Evolutionary conservation across 2,113 vertebrate species (phyloP), one percentile per base, ranked within the genome.

Genomic region (Tringa solitaria): DNA sequence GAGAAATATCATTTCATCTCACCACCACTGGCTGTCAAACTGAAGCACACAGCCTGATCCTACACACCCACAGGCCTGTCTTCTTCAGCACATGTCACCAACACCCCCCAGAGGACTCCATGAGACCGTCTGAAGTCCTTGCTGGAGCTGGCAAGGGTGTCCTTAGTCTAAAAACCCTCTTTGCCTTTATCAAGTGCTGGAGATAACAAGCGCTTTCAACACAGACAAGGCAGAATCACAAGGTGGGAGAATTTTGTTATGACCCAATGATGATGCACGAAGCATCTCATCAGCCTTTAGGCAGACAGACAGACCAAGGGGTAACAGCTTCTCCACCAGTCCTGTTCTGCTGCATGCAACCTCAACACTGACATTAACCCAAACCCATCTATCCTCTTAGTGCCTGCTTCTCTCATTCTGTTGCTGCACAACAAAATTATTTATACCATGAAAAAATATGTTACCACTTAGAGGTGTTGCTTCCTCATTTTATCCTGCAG

Each of bases 91-190:
- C 4, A 0, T 27, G 19, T 14, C 26, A 46, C 27, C 68, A 46
- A 4, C 17, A 2, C 28, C 50, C 48, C 41, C 16, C 51, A 54
- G 27, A 60, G 45, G 39, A 16, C 14, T 26, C 59, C 28, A 27
- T 6, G 0, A 48, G 21, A 37, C 6, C 3, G 0, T 11, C 1
- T 53, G 43, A 63, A 86, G 43, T 19, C 33, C 65, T 33, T 8
- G 22, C 56, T 60, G 43, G 50, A 43, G 27, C 45, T 33, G 27
- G 26, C n/a, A 74, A 37, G 14, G 7, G 1, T 15, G 48, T 27
- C 30, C 23, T 73, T n/a, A 26, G 33, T 30, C 14, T 32, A 78
- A 37, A 78, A 56, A 26, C 9, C 35, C 18, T 30, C 56, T 60
- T 39, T 2, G 10, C 21, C 60, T 32, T 28, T 13, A 43, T 12